A percentile compares a stretch with the other conserved stretches of the same genome.
Evolutionary conservation across 2,113 vertebrate species (phyloP).

Genomic region (Thymallus thymallus): DNA sequence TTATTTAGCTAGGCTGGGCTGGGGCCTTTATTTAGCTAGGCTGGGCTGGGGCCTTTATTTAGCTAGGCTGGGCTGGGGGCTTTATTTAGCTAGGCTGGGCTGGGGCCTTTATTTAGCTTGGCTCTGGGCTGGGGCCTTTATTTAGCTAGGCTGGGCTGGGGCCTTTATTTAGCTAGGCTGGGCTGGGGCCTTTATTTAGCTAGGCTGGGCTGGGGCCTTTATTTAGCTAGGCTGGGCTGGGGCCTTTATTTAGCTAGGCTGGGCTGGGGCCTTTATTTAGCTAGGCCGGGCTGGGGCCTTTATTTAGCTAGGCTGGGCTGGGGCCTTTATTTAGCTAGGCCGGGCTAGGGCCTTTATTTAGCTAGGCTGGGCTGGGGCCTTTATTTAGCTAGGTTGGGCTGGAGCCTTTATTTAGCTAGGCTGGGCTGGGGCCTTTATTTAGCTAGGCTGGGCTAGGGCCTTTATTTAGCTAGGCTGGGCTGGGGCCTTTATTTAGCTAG

Average conservation of each 20-base stretch:
- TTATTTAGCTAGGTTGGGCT: conserved; percentile 7
- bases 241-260: conserved; percentile 12
- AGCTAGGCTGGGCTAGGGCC: no score
- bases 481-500: conserved; percentile 18
- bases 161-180: no score
- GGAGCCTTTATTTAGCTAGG: conserved; percentile 19
- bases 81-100: no score
- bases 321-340: conserved; percentile 19
- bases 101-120: conserved; percentile 20
- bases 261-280: conserved; percentile 23
- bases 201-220: conserved; percentile 23
- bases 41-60: conserved; percentile 23
- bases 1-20: no score
- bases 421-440: conserved; percentile 23
- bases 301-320: no score
- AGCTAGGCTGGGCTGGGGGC: no score
- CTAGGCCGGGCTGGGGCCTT: no score
- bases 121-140: conserved; percentile 21
- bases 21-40: conserved; percentile 19
- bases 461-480: no score
- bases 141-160: no score
- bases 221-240: conserved; percentile 15
- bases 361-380: conserved; percentile 29
- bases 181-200: conserved; percentile 22
- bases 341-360: no score